Evolutionary conservation across 2,888 invertebrate genomes (phyloP).

Genomic region (Pocota personata): DNA sequence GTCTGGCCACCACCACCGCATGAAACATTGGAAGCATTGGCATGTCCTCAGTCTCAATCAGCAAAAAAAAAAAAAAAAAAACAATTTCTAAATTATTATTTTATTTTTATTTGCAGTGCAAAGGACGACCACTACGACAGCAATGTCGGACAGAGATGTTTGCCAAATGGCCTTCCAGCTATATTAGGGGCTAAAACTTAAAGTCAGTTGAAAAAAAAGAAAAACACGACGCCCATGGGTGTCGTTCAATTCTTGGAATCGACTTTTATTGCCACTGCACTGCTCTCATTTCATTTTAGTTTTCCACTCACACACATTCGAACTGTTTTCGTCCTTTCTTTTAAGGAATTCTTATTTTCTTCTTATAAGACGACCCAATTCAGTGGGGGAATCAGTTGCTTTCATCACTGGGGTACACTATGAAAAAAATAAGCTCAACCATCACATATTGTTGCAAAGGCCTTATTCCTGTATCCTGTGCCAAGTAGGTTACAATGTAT

Average conservation of each 20-base stretch:
- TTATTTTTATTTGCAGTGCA: conserved; percentile 1
- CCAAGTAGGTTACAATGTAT: conserved; percentile 57
- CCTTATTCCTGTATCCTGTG: conserved; percentile 34
- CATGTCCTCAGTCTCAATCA: conserved; percentile 34
- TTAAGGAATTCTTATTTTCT: conserved; percentile 6
- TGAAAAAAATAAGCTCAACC: neutral
- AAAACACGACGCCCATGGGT: conserved; percentile 25
- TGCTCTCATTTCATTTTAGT: conserved; percentile 10
- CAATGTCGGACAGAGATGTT: neutral
- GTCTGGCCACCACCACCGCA: neutral
- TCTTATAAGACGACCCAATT: conserved; percentile 43
- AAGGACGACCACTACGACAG: conserved; percentile 38
- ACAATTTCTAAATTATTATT: conserved; percentile 34
- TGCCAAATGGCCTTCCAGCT: conserved; percentile 47
- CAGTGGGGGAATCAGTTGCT: conserved; percentile 19
- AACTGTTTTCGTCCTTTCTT: conserved; percentile 2
- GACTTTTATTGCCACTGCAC: conserved; percentile 46
- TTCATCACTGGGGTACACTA: neutral
- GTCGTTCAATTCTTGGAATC: conserved; percentile 25
- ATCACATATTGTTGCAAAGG: conserved; percentile 9
- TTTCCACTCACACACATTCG: neutral
- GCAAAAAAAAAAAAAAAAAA: neutral
- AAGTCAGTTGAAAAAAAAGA: neutral
- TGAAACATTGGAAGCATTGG: conserved; percentile 21
- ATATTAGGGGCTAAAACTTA: conserved; percentile 3